Evolutionary conservation across 2,888 invertebrate species (phyloP), one percentile per base, ranked within the genome.

Genomic region (Timema podura): DNA sequence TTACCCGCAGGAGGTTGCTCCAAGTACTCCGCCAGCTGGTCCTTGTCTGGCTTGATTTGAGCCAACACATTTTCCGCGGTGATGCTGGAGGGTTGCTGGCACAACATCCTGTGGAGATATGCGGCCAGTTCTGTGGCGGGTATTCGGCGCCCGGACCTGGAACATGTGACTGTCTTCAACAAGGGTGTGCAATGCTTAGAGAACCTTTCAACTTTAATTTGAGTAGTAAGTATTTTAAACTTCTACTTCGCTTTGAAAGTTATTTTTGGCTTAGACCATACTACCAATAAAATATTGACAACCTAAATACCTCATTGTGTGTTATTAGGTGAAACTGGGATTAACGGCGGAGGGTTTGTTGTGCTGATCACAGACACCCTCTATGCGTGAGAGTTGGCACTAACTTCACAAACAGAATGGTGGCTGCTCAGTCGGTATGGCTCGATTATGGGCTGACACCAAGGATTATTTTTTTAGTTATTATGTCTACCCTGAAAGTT

Each of bases 21-120:
- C 71, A 97, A 83, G 82, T 98, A 98, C 76, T 95, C 92, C 75
- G 93, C 91, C 15, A 95, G 78, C 78, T 92, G 90, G 72, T 91
- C 89, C 68, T 90, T 90, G 74, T 91, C 88, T 64, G 95, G 90
- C 61, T 89, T 86, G 0, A 91, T 88, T 79, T 91, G 87, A 13
- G 96, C 85, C 72, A 89, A 85, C 44, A 92, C 87, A 75, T 88
- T 87, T 51, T 85, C 84, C 49, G 93, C 89, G 0, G 91, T 91
- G 49, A 95, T 87, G 75, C 87, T 88, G 1, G 83, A 81, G 11
- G 97, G 82, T 76, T 94, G 92, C 71, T 86, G 85, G 74, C 91
- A 91, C 44, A 91, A 88, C 72, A 85, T 83, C 0, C 87, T 85
- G 75, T 91, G 90, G 46, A 94, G 81, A 79, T 88, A 93, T 54